Percentiles rank a stretch among this genome's conserved stretches.
phyloP scores from a whole-genome alignment of 2,797 vertebrate species.

The Notoglanidium macrostoma region DNA sequence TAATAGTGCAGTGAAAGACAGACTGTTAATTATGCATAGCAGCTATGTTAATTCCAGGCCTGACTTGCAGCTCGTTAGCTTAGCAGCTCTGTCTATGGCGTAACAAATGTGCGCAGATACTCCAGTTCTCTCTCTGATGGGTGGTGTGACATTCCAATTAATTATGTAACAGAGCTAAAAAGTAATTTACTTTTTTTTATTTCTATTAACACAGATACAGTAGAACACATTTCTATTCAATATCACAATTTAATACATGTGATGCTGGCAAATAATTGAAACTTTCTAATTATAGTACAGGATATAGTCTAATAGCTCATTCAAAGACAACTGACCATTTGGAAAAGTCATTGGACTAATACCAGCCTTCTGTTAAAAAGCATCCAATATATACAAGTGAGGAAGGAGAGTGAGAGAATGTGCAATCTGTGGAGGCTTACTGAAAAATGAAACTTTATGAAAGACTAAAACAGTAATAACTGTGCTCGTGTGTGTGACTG shows the following conservation, averaged over 20 bases:
- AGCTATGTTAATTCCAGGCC: constrained; percentile 41
- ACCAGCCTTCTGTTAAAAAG: neutral
- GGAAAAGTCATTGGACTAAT: neutral
- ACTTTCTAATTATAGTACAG: neutral
- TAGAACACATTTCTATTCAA: neutral
- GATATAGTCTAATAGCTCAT: neutral
- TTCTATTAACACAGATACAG: constrained; percentile 2
- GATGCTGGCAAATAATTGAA: neutral
- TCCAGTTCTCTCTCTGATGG: constrained; percentile 24
- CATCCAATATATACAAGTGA: neutral
- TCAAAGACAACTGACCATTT: neutral
- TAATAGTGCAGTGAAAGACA: constrained; percentile 52
- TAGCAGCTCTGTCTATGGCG: constrained; percentile 30
- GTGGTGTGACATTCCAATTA: constrained; percentile 14
- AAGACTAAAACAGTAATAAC: constrained; percentile 49
- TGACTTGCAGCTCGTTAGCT: constrained; percentile 42
- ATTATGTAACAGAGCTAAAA: constrained; percentile 37
- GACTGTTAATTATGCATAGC: constrained; percentile 54
- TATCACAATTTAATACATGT: neutral
- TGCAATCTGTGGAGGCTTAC: constrained; percentile 13
- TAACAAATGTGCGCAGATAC: constrained; percentile 46
- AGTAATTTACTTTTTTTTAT: constrained; percentile 25
- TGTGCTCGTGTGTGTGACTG: constrained; percentile 13
- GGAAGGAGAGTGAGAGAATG: constrained; percentile 22
- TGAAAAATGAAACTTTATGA: constrained; percentile 50